These are phyloP conservation scores for Cryptus viduatorius DNA, from an alignment of 2,888 invertebrate species.

Conservation along the genomic window DNA sequence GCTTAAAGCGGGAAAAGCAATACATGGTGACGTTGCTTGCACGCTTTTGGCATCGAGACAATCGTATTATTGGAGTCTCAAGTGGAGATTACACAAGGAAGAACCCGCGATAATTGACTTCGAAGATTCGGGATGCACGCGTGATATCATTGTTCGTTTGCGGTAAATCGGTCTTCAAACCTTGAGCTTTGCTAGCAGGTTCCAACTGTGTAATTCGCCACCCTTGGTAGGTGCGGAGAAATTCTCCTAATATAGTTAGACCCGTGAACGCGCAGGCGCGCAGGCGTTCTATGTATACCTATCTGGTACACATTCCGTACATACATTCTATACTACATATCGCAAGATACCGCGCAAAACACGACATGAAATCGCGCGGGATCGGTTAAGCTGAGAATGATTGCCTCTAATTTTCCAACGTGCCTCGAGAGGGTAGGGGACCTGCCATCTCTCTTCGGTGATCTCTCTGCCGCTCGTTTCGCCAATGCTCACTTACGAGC, in stretches of 20 bases:
- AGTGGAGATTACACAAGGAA: neutral
- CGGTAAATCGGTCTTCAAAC: neutral
- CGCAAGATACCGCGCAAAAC: slow-evolving; percentile 27
- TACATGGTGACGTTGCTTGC: neutral
- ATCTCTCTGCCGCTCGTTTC: slow-evolving; percentile 47
- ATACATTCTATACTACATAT: neutral
- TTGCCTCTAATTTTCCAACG: slow-evolving; percentile 81
- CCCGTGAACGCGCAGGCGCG: neutral
- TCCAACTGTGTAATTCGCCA: neutral
- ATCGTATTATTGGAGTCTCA: neutral
- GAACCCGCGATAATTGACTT: neutral
- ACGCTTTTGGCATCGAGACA: neutral
- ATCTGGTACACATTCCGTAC: neutral
- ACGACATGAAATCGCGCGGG: slow-evolving; percentile 72
- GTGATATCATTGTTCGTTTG: neutral
- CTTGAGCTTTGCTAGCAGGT: neutral
- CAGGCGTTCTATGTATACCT: neutral
- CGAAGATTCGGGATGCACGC: neutral
- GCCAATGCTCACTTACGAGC: slow-evolving; percentile 67
- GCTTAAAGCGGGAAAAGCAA: too few relatives aligned
- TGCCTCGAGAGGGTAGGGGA: slow-evolving; percentile 34
- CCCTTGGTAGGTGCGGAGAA: neutral
- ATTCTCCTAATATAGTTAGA: neutral
- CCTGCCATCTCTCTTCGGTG: slow-evolving; percentile 41
- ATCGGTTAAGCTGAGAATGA: slow-evolving; percentile 82